phyloP scores from a whole-genome alignment of 1,140 invertebrate species.

The Platorchestia sp. region DNA sequence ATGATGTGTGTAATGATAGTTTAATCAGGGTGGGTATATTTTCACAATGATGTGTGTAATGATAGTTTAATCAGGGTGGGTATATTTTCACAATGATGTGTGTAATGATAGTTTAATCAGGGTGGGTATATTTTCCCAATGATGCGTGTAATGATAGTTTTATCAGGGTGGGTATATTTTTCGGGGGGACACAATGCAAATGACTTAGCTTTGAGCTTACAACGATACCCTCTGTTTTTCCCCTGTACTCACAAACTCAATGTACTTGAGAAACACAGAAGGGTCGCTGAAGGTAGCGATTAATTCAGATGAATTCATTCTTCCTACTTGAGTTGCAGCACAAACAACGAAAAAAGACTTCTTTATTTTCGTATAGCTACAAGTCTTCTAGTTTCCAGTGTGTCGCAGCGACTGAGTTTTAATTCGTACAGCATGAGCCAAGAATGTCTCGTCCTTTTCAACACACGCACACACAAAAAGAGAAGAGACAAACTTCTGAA shows the following conservation, averaged over 20 bases:
- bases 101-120: no score
- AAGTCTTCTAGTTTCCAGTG: neutral
- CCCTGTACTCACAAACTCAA: neutral
- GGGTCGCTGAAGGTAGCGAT: slow-evolving; percentile 28
- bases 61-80: no score
- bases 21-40: no score
- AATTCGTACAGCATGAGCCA: neutral
- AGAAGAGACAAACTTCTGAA: neutral
- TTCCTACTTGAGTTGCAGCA: neutral
- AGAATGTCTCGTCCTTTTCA: neutral
- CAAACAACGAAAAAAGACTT: neutral
- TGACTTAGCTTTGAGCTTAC: neutral
- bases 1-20: no score
- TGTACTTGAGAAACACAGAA: neutral
- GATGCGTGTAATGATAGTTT: no score
- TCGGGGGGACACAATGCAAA: neutral
- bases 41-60: no score
- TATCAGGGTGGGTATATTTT: no score
- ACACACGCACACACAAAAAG: no score
- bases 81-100: no score
- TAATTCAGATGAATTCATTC: neutral
- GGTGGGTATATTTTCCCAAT: no score
- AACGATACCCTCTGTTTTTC: neutral
- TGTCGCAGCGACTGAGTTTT: neutral
- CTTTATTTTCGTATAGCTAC: neutral